phyloP scores from a whole-genome alignment of 2,797 vertebrate genomes.

The Meda fulgida region DNA sequence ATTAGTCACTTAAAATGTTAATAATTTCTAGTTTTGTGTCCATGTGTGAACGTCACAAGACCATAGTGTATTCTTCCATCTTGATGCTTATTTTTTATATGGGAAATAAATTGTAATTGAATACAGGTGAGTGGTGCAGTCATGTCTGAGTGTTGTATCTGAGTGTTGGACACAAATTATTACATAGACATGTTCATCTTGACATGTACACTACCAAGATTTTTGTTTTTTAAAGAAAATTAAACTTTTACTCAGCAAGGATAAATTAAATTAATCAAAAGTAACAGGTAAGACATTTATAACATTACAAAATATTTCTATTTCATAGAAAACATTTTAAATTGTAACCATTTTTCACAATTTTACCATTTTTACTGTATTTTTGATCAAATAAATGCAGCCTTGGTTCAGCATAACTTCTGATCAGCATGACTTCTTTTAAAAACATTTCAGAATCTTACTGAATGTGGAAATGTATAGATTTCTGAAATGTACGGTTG shows the following conservation, averaged over 20 bases:
- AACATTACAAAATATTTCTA: background rate
- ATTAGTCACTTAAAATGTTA: background rate
- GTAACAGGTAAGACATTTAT: background rate
- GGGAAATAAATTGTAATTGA: constrained; percentile 11
- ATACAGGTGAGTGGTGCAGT: background rate
- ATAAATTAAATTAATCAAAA: background rate
- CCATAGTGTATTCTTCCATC: background rate
- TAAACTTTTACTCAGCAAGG: background rate
- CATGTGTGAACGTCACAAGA: background rate
- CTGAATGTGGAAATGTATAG: no score
- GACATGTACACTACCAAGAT: background rate
- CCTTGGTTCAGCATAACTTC: background rate
- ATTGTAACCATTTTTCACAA: background rate
- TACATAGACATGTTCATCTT: background rate
- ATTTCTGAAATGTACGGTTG: background rate
- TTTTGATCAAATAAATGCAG: background rate
- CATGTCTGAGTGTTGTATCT: background rate
- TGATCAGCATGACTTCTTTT: background rate
- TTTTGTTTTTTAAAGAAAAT: background rate
- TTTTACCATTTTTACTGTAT: background rate
- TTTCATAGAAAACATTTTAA: background rate
- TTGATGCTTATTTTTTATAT: background rate
- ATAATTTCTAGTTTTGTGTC: background rate
- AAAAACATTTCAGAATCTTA: background rate
- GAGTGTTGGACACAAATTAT: background rate